These are phyloP conservation scores for Drosophila siamana DNA, from an alignment of 2,888 invertebrate genomes.

Conservation along the genomic window DNA sequence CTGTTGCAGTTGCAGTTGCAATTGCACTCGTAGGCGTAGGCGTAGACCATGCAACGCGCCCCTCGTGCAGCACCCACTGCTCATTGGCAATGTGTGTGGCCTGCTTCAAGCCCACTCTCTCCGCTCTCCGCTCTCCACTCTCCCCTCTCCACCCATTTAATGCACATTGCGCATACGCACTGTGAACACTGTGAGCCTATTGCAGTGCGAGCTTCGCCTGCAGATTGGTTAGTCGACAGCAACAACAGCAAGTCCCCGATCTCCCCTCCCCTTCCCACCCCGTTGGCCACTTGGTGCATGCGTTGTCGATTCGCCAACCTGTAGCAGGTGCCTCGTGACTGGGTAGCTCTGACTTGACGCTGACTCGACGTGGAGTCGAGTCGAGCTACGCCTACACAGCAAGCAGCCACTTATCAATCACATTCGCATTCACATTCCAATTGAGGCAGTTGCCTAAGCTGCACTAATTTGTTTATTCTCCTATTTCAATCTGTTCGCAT, in stretches of 20 bases:
- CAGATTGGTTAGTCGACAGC: slow-evolving; percentile 67
- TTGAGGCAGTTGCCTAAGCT: no score
- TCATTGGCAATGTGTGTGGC: slow-evolving; percentile 31
- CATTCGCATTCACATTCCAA: no score
- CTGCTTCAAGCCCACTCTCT: not conserved
- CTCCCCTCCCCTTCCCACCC: not conserved
- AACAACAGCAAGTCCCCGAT: not conserved
- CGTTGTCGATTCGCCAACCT: slow-evolving; percentile 34
- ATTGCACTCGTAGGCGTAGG: slow-evolving; percentile 41
- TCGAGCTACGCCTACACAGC: not conserved
- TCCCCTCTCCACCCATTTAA: not conserved
- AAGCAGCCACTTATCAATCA: not conserved
- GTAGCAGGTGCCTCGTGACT: slow-evolving; percentile 26
- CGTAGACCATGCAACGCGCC: slow-evolving; percentile 35
- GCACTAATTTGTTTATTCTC: no score
- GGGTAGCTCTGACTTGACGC: no score
- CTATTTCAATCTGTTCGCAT: no score
- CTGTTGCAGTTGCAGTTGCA: not conserved
- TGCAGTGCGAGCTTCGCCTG: slow-evolving; percentile 70
- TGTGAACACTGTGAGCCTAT: slow-evolving; percentile 72
- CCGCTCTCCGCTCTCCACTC: not conserved
- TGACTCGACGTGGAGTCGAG: no score
- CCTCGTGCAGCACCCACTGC: no score
- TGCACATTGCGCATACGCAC: slow-evolving; percentile 77
- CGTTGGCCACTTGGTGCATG: slow-evolving; percentile 29